These are phyloP conservation scores for Drosophila demipolita DNA, from an alignment of 2,888 invertebrate species.

Conservation along the genomic window DNA sequence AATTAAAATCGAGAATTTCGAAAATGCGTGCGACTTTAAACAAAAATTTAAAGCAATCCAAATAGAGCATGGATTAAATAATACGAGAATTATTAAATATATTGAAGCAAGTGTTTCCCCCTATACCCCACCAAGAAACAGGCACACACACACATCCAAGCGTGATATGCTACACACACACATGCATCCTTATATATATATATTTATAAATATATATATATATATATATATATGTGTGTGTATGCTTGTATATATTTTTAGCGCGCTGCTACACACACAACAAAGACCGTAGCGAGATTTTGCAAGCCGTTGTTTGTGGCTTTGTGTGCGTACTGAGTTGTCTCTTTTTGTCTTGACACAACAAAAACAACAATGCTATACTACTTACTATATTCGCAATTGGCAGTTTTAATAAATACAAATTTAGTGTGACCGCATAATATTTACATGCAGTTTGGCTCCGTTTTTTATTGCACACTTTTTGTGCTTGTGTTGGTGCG, in stretches of 20 bases:
- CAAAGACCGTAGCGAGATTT: slow-evolving; percentile 61
- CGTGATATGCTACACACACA: slow-evolving; percentile 5
- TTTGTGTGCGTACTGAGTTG: slow-evolving; percentile 35
- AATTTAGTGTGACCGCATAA: slow-evolving; percentile 46
- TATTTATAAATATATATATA: neutral
- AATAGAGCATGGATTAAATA: slow-evolving; percentile 37
- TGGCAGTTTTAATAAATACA: slow-evolving; percentile 45
- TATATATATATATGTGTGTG: neutral
- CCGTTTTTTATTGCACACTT: slow-evolving; percentile 14
- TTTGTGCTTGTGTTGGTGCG: slow-evolving; percentile 33
- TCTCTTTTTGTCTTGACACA: slow-evolving; percentile 65
- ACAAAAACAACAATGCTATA: slow-evolving; percentile 38
- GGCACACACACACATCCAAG: slow-evolving; percentile 18
- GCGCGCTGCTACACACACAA: slow-evolving; percentile 50
- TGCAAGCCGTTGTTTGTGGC: slow-evolving; percentile 57
- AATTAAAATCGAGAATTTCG: slow-evolving; percentile 9
- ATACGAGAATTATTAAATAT: slow-evolving; percentile 35
- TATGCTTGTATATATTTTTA: slow-evolving; percentile 35
- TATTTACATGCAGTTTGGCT: slow-evolving; percentile 58
- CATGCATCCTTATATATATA: neutral
- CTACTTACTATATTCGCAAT: slow-evolving; percentile 37
- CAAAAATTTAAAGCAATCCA: slow-evolving; percentile 38
- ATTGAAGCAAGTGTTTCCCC: slow-evolving; percentile 62
- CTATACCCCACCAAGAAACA: slow-evolving; percentile 27
- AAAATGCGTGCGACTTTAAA: slow-evolving; percentile 28